These are phyloP conservation scores for Aspidiotus destructor DNA, from an alignment of 2,888 invertebrate genomes.

Conservation along the genomic window DNA sequence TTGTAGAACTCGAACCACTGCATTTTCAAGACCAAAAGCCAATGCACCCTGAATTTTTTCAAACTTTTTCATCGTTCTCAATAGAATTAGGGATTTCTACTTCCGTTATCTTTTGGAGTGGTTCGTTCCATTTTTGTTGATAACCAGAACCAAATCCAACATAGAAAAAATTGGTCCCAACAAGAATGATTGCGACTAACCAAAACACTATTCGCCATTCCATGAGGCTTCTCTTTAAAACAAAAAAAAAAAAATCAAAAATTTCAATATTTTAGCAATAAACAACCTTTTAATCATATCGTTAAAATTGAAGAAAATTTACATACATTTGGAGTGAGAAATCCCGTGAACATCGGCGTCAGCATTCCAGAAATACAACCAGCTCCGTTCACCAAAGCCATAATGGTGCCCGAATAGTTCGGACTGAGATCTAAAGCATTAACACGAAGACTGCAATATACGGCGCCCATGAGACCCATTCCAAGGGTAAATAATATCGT, in stretches of 20 bases:
- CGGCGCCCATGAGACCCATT: slow-evolving; percentile 59
- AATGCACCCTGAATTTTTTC: no score
- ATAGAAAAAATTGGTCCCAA: slow-evolving; percentile 58
- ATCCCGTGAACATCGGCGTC: slow-evolving; percentile 52
- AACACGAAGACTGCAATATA: slow-evolving; percentile 57
- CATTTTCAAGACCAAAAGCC: no score
- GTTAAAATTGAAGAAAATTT: not conserved
- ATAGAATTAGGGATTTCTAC: no score
- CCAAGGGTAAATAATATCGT: slow-evolving; percentile 50
- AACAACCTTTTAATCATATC: not conserved
- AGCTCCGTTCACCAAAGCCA: slow-evolving; percentile 55
- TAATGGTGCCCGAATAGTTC: slow-evolving; percentile 55
- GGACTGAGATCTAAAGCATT: slow-evolving; percentile 56
- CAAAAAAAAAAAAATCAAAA: not conserved
- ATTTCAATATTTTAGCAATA: not conserved
- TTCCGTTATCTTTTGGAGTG: slow-evolving; percentile 39
- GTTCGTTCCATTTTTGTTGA: slow-evolving; percentile 65
- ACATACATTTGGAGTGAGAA: slow-evolving; percentile 36
- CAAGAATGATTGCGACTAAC: slow-evolving; percentile 61
- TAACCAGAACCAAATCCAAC: slow-evolving; percentile 63
- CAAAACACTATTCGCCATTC: slow-evolving; percentile 74
- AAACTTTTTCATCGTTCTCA: no score
- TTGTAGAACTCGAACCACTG: no score
- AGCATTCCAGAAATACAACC: slow-evolving; percentile 54
- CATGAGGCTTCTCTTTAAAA: slow-evolving; percentile 41